Percentiles rank a stretch among this genome's conserved stretches.
phyloP scores from a whole-genome alignment of 1,140 invertebrate species.

The Drosophila elegans region DNA sequence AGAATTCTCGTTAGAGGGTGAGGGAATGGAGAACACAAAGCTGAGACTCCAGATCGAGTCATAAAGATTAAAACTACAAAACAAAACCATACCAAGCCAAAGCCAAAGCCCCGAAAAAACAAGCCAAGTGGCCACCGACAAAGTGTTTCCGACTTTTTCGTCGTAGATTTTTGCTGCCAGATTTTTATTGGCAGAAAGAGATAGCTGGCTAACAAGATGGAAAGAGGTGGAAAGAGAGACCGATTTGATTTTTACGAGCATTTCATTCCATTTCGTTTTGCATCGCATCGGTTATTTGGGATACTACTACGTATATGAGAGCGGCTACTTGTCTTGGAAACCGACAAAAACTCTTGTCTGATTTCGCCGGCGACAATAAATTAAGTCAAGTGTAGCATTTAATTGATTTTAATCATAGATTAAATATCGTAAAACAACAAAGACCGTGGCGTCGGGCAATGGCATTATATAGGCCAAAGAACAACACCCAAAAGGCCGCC shows the following conservation, averaged over 20 bases:
- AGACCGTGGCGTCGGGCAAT: not conserved
- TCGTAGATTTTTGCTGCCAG: slow-evolving; percentile 56
- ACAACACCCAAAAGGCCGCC: slow-evolving; percentile 44
- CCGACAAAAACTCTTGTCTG: slow-evolving; percentile 8
- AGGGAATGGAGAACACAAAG: slow-evolving; percentile 9
- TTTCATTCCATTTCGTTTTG: slow-evolving; percentile 50
- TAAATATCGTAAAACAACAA: slow-evolving; percentile 80
- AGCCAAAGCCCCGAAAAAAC: slow-evolving; percentile 19
- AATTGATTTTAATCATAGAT: slow-evolving; percentile 84
- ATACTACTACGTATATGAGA: slow-evolving; percentile 6
- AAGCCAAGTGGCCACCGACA: slow-evolving; percentile 61
- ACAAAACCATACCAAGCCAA: slow-evolving; percentile 15
- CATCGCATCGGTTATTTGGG: slow-evolving; percentile 18
- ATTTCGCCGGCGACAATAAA: slow-evolving; percentile 68
- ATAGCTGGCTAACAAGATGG: not conserved
- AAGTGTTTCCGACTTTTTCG: slow-evolving; percentile 56
- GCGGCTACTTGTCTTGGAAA: slow-evolving; percentile 67
- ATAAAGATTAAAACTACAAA: slow-evolving; percentile 64
- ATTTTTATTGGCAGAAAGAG: slow-evolving; percentile 69
- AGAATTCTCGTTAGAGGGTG: not conserved
- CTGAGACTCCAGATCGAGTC: slow-evolving; percentile 28
- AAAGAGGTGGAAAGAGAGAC: slow-evolving; percentile 4
- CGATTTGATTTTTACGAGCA: slow-evolving; percentile 77
- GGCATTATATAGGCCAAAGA: slow-evolving; percentile 25
- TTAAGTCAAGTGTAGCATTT: slow-evolving; percentile 82